These are phyloP conservation scores for Phocoena sinus DNA, from an alignment of 2,113 vertebrate species.

Conservation along the genomic window DNA sequence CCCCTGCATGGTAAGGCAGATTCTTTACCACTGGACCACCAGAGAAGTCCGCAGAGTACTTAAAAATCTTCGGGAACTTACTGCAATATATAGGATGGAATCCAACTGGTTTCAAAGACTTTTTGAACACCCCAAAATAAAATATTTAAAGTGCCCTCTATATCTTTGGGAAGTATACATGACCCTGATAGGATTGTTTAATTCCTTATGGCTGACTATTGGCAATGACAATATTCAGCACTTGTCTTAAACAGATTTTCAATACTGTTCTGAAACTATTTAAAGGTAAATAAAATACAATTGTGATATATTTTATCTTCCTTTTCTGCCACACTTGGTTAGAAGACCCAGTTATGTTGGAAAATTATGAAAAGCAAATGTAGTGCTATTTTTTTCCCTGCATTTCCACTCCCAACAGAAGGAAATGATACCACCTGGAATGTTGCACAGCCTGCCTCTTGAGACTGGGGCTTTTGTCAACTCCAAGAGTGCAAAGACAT, in stretches of 20 bases:
- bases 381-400: background rate
- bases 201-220: background rate
- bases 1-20: too few species aligned
- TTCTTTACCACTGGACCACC: too few species aligned
- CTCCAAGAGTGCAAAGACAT: conserved; percentile 26
- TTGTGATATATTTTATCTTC: background rate
- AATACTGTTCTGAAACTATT: conserved; percentile 16
- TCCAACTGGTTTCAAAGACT: background rate
- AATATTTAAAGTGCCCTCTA: background rate
- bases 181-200: background rate
- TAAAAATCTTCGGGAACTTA: background rate
- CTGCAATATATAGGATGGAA: background rate
- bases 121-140: background rate
- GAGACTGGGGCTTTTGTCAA: conserved; percentile 33
- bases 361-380: conserved; percentile 23
- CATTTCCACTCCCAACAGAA: conserved; percentile 36
- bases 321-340: background rate
- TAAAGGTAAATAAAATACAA: background rate
- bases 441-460: background rate
- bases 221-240: conserved; percentile 18
- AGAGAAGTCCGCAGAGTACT: too few species aligned
- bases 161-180: background rate
- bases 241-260: conserved; percentile 23
- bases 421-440: conserved; percentile 10
- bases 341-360: background rate